Evolutionary conservation across 2,888 invertebrate species (phyloP).

Genomic region (Athetis lepigone): DNA sequence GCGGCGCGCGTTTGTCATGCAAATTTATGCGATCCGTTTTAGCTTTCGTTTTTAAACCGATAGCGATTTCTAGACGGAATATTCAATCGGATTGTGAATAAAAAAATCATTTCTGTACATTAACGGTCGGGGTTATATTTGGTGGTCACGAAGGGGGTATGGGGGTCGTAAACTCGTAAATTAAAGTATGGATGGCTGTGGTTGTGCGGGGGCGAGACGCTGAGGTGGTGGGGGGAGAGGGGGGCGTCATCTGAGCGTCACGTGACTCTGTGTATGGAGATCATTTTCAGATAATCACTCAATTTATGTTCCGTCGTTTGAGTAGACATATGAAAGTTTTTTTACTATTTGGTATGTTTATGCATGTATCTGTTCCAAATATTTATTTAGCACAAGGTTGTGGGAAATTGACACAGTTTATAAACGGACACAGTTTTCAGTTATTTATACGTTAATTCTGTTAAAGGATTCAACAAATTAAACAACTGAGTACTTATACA

Average conservation of each 20-base stretch:
- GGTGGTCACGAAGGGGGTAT: constrained; percentile 75
- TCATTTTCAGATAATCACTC: constrained; percentile 57
- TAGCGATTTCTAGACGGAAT: constrained; percentile 86
- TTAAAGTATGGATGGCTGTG: constrained; percentile 62
- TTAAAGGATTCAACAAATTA: constrained; percentile 13
- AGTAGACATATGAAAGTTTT: constrained; percentile 15
- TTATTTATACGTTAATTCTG: not conserved
- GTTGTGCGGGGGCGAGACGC: constrained; percentile 39
- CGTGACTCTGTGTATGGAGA: constrained; percentile 62
- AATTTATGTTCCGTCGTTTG: not conserved
- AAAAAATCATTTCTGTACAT: constrained; percentile 78
- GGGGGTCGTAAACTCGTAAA: constrained; percentile 68
- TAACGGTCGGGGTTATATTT: constrained; percentile 74
- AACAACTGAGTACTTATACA: constrained; percentile 9
- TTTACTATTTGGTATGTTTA: constrained; percentile 6
- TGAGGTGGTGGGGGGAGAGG: constrained; percentile 35
- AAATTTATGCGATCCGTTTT: constrained; percentile 89
- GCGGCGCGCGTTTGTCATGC: constrained; percentile 86
- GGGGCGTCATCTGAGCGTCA: constrained; percentile 34
- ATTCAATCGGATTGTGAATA: constrained; percentile 82
- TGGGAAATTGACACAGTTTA: not conserved
- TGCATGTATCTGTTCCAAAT: not conserved
- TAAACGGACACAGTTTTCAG: no score
- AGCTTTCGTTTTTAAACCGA: constrained; percentile 85
- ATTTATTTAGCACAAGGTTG: not conserved